Conservation (phyloP, 2,888 invertebrate species). For the Nipponacmea schrenckii region DNA sequence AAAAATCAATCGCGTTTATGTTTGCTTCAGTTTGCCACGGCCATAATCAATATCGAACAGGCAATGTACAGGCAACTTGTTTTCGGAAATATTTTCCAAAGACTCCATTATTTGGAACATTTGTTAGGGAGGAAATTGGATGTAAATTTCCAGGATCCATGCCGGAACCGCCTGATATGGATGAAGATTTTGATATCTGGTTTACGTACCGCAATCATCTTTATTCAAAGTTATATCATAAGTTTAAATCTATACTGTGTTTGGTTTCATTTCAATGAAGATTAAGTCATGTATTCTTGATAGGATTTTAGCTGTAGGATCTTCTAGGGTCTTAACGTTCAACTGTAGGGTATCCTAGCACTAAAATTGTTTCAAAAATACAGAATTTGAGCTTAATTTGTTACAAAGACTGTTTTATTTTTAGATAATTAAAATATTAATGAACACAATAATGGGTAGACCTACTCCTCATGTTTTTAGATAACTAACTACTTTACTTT, state of each 20-base stretch:
- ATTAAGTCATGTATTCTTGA: not conserved
- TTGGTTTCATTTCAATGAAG: conserved; percentile 41
- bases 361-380: too few relatives aligned
- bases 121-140: conserved; percentile 70
- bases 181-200: conserved; percentile 15
- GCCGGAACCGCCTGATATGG: not conserved
- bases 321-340: too few relatives aligned
- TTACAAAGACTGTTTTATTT: too few relatives aligned
- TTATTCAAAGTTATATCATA: conserved; percentile 49
- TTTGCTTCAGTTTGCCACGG: conserved; percentile 69
- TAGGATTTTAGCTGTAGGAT: too few relatives aligned
- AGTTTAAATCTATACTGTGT: conserved; percentile 54
- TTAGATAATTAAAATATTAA: too few relatives aligned
- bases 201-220: conserved; percentile 16
- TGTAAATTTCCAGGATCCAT: conserved; percentile 42
- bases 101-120: conserved; percentile 69
- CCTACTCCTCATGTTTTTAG: too few relatives aligned
- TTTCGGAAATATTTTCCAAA: conserved; percentile 68
- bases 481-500: too few relatives aligned
- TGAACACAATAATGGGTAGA: too few relatives aligned
- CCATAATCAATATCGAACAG: conserved; percentile 48
- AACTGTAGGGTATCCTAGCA: too few relatives aligned
- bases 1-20: conserved; percentile 66
- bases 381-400: too few relatives aligned
- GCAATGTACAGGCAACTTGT: conserved; percentile 65